Base-by-base conservation (phyloP, 64 coral and sea anemone species). In the Acropora yongei region DNA sequence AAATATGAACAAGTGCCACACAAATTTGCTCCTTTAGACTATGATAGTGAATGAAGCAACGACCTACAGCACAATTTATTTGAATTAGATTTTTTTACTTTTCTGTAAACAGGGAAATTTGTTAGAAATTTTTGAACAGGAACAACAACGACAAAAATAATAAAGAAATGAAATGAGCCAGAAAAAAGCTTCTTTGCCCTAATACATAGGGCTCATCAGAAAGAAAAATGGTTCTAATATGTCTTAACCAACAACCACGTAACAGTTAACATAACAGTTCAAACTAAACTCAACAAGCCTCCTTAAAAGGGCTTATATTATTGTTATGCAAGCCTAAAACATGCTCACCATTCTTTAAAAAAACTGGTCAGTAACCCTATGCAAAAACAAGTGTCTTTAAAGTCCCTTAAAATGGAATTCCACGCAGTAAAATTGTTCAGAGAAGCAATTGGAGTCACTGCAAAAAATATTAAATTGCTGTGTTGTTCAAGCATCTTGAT, bases 401-500 rank as follows among this genome's bases (percentile, higher is more conserved):
- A 73, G 71, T 73, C 71, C 40, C n/a, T 73, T 73, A 73, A 58
- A 51, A 57, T 57, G 78, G 49, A 80, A 80, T 80, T 80, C 78
- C 49, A 80, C 39, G 55, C 78, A 80, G 78, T 80, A n/a, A 80
- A 80, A 80, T 80, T 80, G 78, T 80, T 80, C 78, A 80, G 14
- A 80, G 49, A 80, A 80, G 78, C 49, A 49, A 80, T 80, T 80
- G 78, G 78, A 80, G 78, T 80, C 50, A 51, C 48, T 80, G 71
- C 71, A 73, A 73, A 73, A 73, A 73, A 42, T 77, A 44, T 80
- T 80, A 39, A 80, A 57, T 57, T 57, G 78, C 50, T 57, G 78
- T 68, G 87, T 96, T 80, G 78, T 80, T 80, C 78, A 80, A 80
- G 49, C 49, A 58, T 57, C 49, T 80, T 80, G 11, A 63, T 63